phyloP scores from a whole-genome alignment of 2,888 invertebrate species.

The Scaptomyza tumidula region DNA sequence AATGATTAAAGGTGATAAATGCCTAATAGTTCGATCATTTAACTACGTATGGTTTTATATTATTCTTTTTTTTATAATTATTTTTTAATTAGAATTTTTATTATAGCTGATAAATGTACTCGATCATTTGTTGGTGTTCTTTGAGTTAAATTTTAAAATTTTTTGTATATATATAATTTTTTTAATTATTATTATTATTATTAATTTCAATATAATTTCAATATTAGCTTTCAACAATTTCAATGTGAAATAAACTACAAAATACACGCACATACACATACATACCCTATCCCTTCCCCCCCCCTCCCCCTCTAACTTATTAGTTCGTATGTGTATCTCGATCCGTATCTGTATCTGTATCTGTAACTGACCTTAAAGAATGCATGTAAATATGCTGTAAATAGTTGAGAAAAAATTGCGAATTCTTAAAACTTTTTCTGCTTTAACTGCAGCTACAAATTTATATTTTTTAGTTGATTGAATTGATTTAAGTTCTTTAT shows the following conservation, averaged over 20 bases:
- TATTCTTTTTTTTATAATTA: constrained; percentile 18
- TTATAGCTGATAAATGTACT: constrained; percentile 76
- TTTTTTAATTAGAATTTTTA: constrained; percentile 65
- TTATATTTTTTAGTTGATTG: constrained; percentile 9
- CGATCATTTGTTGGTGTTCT: constrained; percentile 55
- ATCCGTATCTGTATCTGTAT: constrained; percentile 25
- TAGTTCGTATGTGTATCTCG: constrained; percentile 10
- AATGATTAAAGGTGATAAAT: constrained; percentile 65
- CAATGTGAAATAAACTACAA: constrained; percentile 76
- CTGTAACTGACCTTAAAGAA: constrained; percentile 18
- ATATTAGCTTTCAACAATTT: constrained; percentile 59
- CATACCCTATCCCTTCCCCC: background rate
- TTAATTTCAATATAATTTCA: constrained; percentile 44
- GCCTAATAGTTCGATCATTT: constrained; percentile 67
- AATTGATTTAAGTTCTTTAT: background rate
- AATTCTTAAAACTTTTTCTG: constrained; percentile 29
- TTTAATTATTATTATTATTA: constrained; percentile 5
- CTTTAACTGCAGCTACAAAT: constrained; percentile 18
- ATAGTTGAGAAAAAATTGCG: constrained; percentile 54
- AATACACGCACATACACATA: too few relatives aligned
- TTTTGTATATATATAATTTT: background rate
- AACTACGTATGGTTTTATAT: constrained; percentile 32
- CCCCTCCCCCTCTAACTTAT: background rate
- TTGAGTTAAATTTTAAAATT: constrained; percentile 8
- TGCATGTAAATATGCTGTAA: constrained; percentile 57